Base-by-base conservation (phyloP, 1,140 invertebrate genomes). In the Drosophila parabipectinata region DNA sequence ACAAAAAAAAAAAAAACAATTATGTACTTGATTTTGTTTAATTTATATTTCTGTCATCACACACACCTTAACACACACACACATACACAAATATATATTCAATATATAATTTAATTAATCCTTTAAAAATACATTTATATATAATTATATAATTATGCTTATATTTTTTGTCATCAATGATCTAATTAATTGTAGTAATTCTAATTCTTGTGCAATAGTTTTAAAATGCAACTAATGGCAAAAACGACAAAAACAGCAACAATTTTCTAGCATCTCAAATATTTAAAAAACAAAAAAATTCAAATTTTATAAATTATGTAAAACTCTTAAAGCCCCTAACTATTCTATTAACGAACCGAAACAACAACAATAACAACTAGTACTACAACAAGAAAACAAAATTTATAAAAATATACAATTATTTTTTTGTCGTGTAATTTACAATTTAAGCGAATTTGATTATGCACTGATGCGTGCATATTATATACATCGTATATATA, bases 131-230 rank as follows among this genome's bases (percentile, higher is more conserved):
- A 28, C 56, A 61, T 80, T 55, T 66, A 76, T 59, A 50, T 72
- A 72, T 50, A 62, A 57, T 51, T 21, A 10, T 60, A 59, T 44
- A 41, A 45, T 57, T 62, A 63, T 57, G 68, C 44, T 52, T 77
- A 47, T 60, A 51, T 53, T 58, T 63, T 77, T 81, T 82, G 76
- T 78, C 73, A 62, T 72, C 57, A 57, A 77, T 77, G 58, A 69
- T 77, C 62, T 63, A 71, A 60, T 63, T 87, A 84, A 61, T 71
- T 75, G 54, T 75, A 75, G 66, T 85, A 85, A 75, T 81, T 85
- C 53, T 85, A 87, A 87, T 69, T 81, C 73, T 81, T 85, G 82
- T 85, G 82, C 82, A 85, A 85, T 85, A 85, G 82, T 85, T 85
- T 84, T 85, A 79, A 84, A 78, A 61, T 85, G 81, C 81, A 76